phyloP scores from a whole-genome alignment of 2,113 vertebrate genomes.

The Pelmatolapia mariae region DNA sequence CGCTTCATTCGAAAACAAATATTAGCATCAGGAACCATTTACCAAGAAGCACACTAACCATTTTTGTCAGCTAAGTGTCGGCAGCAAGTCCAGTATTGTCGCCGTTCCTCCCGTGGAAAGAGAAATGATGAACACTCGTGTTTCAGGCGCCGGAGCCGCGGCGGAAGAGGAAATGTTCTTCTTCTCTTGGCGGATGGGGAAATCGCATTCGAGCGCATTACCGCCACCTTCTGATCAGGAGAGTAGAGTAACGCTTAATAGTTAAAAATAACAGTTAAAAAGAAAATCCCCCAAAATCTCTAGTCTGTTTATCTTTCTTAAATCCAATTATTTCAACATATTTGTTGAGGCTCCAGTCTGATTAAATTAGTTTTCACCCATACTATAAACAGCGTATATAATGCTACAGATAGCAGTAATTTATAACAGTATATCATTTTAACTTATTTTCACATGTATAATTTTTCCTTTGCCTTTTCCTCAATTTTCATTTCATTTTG shows the following conservation, averaged over 20 bases:
- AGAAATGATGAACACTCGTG: slow-evolving; percentile 47
- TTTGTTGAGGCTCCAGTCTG: neutral
- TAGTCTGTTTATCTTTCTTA: neutral
- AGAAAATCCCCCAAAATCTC: neutral
- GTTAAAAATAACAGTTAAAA: neutral
- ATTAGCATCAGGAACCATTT: fast-evolving
- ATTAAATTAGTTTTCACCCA: neutral
- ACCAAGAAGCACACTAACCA: slow-evolving; percentile 9
- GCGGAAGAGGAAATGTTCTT: slow-evolving; percentile 31
- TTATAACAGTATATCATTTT: neutral
- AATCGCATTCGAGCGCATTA: neutral
- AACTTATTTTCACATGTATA: neutral
- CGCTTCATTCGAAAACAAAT: fast-evolving
- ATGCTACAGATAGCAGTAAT: neutral
- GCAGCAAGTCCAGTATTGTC: neutral
- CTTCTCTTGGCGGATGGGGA: neutral
- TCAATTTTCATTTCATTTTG: neutral
- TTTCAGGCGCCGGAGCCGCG: neutral
- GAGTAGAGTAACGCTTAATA: neutral
- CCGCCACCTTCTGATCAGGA: neutral
- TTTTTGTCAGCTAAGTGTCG: neutral
- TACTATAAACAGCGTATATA: neutral
- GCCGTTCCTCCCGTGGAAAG: neutral
- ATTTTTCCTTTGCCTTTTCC: neutral
- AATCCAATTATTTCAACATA: neutral